phyloP scores from a whole-genome alignment of 2,797 vertebrate genomes.

The Otolemur crassicaudatus region DNA sequence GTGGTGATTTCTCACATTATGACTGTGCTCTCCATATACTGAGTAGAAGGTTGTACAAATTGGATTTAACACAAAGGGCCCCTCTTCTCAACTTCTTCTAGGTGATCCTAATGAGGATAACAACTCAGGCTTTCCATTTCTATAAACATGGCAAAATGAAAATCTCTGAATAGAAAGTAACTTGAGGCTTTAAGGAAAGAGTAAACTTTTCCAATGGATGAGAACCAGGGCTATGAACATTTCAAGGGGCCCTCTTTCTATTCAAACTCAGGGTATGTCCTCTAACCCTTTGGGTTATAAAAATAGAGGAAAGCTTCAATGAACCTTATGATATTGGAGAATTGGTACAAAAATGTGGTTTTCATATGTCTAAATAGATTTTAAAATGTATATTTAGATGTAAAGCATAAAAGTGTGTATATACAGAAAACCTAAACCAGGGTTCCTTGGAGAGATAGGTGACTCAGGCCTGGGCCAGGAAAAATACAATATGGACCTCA shows the following conservation, averaged over 20 bases:
- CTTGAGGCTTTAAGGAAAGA: not conserved
- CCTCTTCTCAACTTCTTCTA: not conserved
- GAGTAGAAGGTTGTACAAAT: not conserved
- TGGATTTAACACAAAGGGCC: not conserved
- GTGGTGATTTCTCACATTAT: not conserved
- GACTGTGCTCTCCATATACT: not conserved
- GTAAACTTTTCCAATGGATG: not conserved
- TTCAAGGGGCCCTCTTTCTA: not conserved
- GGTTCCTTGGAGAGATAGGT: not conserved
- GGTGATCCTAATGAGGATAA: not conserved
- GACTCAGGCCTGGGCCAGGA: not conserved
- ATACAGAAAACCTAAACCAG: constrained; percentile 31
- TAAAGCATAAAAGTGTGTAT: not conserved
- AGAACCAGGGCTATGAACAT: not conserved
- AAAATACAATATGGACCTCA: not conserved
- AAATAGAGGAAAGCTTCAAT: not conserved
- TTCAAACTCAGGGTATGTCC: not conserved
- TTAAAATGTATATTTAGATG: not conserved
- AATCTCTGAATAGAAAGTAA: not conserved
- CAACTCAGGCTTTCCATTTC: not conserved
- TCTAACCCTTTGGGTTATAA: not conserved
- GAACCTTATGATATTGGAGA: not conserved
- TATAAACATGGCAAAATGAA: not conserved
- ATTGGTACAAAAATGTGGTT: not conserved
- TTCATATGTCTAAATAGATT: not conserved